A percentile compares a stretch with the other conserved stretches of the same genome.
Conservation (phyloP, 2,113 vertebrate genomes). For the Seriola dumerili region DNA sequence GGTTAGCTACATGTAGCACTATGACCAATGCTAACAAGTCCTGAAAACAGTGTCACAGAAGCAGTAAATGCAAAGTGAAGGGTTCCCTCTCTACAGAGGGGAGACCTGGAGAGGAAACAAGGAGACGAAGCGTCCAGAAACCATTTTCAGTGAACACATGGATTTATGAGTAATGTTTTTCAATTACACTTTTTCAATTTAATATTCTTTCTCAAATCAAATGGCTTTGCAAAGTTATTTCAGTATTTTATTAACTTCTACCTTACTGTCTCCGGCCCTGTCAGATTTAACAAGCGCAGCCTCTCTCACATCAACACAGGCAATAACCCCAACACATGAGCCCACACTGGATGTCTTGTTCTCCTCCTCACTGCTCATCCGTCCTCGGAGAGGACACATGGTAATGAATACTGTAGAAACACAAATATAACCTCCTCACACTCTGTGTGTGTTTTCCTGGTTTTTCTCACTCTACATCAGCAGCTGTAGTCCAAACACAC, state of each 20-base stretch:
- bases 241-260: conserved; percentile 14
- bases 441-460: neutral
- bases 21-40: neutral
- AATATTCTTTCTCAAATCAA: neutral
- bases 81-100: neutral
- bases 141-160: neutral
- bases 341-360: neutral
- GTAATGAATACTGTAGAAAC: neutral
- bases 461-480: no score
- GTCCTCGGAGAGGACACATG: neutral
- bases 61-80: neutral
- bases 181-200: neutral
- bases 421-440: neutral
- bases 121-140: neutral
- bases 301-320: conserved; percentile 34
- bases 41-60: neutral
- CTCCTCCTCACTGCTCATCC: neutral
- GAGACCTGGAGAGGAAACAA: no score
- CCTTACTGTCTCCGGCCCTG: neutral
- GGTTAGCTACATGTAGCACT: neutral
- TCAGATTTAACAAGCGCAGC: neutral
- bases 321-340: conserved; percentile 20
- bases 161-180: neutral
- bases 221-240: neutral
- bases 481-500: neutral